A percentile compares a stretch with the other conserved stretches of the same genome.
Conservation (phyloP, 2,888 invertebrate genomes). For the Ischnus inquisitorius region DNA sequence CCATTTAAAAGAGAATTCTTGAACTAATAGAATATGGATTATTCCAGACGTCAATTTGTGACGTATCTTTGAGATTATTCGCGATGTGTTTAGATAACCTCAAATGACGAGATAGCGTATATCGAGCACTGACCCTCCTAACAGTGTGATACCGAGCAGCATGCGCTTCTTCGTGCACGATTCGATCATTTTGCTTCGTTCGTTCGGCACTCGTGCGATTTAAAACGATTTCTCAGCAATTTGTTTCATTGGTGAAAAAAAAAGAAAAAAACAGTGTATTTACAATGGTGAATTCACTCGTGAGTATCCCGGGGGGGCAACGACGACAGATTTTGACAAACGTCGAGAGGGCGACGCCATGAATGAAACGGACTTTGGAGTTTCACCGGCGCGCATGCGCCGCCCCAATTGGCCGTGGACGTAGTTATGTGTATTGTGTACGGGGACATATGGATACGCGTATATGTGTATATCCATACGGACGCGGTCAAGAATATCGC, state of each 20-base stretch:
- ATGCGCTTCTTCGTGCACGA: conserved; percentile 94
- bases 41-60: too few species aligned
- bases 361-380: conserved; percentile 49
- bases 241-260: neutral
- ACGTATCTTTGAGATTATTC: neutral
- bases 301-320: neutral
- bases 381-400: conserved; percentile 42
- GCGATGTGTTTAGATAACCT: conserved; percentile 44
- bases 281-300: neutral
- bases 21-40: neutral
- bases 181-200: conserved; percentile 89
- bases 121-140: conserved; percentile 89
- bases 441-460: conserved; percentile 3
- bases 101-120: conserved; percentile 12
- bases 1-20: neutral
- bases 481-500: conserved; percentile 25
- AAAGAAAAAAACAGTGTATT: neutral
- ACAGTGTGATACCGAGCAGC: conserved; percentile 91
- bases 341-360: conserved; percentile 20
- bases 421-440: conserved; percentile 3
- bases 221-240: neutral
- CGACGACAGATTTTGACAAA: neutral
- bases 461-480: neutral
- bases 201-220: neutral
- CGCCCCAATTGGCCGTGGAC: conserved; percentile 26